These are phyloP conservation scores for Hydrophis major DNA, from an alignment of 2,797 vertebrate species.

Conservation along the genomic window DNA sequence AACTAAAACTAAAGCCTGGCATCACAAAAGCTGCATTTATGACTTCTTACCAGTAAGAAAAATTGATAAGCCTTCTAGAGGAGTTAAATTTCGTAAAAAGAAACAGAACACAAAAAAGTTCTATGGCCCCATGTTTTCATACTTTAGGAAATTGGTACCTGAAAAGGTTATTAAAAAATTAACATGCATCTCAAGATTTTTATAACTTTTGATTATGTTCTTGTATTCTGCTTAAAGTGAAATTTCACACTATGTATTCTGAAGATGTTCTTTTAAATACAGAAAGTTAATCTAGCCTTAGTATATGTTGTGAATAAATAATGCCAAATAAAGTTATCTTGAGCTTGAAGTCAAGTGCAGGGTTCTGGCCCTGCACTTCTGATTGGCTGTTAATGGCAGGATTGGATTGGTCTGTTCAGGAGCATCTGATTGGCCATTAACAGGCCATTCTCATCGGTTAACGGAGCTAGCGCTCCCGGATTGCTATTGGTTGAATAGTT, in stretches of 20 bases:
- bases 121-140: not conserved
- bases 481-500: no score
- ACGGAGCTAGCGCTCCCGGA: no score
- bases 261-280: not conserved
- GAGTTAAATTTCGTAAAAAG: slow-evolving; percentile 54
- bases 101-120: not conserved
- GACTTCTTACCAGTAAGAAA: slow-evolving; percentile 65
- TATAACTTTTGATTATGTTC: not conserved
- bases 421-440: no score
- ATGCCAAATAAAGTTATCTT: no score
- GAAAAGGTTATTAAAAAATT: not conserved
- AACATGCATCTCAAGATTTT: not conserved
- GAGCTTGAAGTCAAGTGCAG: no score
- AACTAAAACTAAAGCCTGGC: slow-evolving; percentile 50
- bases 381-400: no score
- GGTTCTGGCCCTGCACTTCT: no score
- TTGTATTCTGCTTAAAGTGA: not conserved
- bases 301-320: not conserved
- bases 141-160: not conserved
- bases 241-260: not conserved
- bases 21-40: slow-evolving; percentile 55
- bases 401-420: no score
- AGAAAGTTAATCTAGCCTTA: not conserved
- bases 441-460: no score
- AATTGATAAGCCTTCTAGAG: slow-evolving; percentile 36